Conservation (phyloP, 2,113 vertebrate genomes). For the Saccopteryx bilineata region DNA sequence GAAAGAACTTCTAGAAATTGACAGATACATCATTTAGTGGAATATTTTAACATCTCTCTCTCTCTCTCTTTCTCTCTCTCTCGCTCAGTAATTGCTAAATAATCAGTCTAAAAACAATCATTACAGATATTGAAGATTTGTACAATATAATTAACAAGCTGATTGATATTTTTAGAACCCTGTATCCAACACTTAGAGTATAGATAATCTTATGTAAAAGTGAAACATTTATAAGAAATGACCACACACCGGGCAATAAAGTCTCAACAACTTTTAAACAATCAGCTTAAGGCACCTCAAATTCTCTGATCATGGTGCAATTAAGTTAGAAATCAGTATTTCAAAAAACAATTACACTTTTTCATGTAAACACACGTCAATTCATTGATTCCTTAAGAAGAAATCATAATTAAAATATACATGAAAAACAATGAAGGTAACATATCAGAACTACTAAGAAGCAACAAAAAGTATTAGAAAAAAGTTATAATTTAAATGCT, state of each 20-base stretch:
- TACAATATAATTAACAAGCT: conserved; percentile 44
- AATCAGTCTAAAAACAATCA: conserved; percentile 29
- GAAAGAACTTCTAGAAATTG: background rate
- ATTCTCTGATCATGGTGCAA: background rate
- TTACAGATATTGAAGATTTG: conserved; percentile 36
- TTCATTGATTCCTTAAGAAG: background rate
- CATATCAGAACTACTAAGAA: background rate
- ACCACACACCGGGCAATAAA: conserved; percentile 12
- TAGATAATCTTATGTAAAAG: background rate
- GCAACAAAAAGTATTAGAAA: background rate
- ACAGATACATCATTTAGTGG: background rate
- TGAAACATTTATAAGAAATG: background rate
- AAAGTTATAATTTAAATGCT: background rate
- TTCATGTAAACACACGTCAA: conserved; percentile 8
- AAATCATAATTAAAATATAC: background rate
- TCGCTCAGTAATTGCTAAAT: conserved; percentile 1
- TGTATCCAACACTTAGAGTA: background rate
- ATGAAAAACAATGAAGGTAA: background rate
- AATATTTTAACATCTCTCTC: background rate
- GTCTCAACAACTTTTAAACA: conserved; percentile 20
- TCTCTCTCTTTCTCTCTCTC: background rate
- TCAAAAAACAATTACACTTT: background rate
- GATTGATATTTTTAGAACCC: conserved; percentile 36
- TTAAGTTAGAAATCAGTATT: conserved; percentile 2
- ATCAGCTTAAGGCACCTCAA: background rate